Evolutionary conservation across 37 sponge, comb jelly and placozoan species (phyloP).

Genomic region (Aphrocallistes beatrix): DNA sequence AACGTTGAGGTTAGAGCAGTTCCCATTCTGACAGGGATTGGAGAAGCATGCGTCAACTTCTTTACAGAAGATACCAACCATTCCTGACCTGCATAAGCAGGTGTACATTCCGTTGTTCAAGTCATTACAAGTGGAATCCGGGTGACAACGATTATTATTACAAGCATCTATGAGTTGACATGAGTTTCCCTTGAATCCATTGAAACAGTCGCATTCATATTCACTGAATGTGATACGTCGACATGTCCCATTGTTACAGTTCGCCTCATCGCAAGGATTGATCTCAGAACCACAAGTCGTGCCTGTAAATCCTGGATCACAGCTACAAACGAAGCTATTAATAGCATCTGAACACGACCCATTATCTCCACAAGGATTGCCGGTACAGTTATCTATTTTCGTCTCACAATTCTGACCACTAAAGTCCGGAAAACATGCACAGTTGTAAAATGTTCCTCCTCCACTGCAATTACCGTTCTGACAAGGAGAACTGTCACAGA

Average conservation of each 20-base stretch:
- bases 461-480: constrained; percentile 33
- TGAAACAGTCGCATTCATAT: background rate
- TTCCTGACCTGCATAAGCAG: background rate
- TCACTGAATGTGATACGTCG: background rate
- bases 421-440: constrained; percentile 20
- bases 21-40: background rate
- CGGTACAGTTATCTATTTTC: constrained; percentile 28
- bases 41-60: background rate
- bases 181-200: background rate
- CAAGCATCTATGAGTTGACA: background rate
- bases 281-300: background rate
- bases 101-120: background rate
- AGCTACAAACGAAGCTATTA: background rate
- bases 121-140: background rate
- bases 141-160: background rate
- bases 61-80: background rate
- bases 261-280: constrained; percentile 6
- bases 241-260: background rate
- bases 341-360: constrained; percentile 27
- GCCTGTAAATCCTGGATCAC: background rate
- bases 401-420: constrained; percentile 26
- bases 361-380: constrained; percentile 30
- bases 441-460: constrained; percentile 10
- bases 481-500: constrained; percentile 22
- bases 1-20: background rate